Evolutionary conservation across 2,113 vertebrate genomes (phyloP).

Genomic region (Gnathonemus echidnorhynchus): DNA sequence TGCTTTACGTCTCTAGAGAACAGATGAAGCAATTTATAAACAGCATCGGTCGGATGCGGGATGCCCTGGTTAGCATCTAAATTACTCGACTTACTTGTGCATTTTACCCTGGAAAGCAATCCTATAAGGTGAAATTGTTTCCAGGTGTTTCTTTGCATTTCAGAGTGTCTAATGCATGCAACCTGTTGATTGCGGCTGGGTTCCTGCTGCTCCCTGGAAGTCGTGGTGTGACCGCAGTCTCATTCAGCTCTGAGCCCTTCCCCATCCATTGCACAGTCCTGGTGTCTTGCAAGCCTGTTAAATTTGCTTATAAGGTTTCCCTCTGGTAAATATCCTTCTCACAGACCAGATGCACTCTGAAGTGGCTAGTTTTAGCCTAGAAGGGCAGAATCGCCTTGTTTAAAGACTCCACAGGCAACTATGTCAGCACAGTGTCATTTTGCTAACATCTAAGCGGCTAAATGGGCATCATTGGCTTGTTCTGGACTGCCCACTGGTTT

Average conservation of each 20-base stretch:
- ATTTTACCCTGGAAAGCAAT: conserved; percentile 52
- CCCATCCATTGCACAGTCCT: not conserved
- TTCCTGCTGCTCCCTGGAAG: not conserved
- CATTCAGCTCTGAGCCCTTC: not conserved
- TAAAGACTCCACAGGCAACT: not conserved
- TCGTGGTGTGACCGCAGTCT: not conserved
- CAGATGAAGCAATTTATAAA: not conserved
- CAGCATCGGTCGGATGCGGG: conserved; percentile 12
- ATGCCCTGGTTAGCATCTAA: not conserved
- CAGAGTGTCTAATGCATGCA: not conserved
- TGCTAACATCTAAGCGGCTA: not conserved
- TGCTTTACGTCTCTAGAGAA: not conserved
- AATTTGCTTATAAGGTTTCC: conserved; percentile 23
- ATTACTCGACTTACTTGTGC: conserved; percentile 43
- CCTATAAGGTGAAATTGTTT: conserved; percentile 45
- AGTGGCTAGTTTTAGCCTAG: not conserved
- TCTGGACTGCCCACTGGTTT: not conserved
- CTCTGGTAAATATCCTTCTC: not conserved
- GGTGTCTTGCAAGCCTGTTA: not conserved
- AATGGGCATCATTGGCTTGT: not conserved
- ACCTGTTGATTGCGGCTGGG: not conserved
- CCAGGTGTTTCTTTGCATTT: conserved; percentile 43
- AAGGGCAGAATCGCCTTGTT: not conserved
- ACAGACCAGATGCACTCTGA: not conserved
- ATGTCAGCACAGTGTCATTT: not conserved